Percentiles rank a stretch among this genome's conserved stretches.
Evolutionary conservation across 2,113 vertebrate genomes (phyloP).

Genomic region (Agelaius phoeniceus): DNA sequence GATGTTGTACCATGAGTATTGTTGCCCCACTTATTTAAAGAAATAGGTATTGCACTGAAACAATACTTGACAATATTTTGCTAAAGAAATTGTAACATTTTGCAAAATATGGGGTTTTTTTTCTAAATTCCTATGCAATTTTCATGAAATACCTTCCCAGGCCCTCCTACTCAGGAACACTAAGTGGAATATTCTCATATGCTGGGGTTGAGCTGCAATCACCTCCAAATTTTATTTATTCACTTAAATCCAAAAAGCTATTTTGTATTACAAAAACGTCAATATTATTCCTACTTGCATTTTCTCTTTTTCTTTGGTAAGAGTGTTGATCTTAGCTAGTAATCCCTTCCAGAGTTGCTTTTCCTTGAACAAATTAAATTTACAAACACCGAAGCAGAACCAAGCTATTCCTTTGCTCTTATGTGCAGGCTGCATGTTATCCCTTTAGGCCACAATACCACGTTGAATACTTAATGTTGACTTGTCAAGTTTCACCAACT

Average conservation of each 20-base stretch:
- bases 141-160: not conserved
- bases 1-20: not conserved
- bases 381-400: constrained; percentile 55
- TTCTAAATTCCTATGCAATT: not conserved
- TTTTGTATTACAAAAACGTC: constrained; percentile 33
- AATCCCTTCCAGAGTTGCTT: constrained; percentile 61
- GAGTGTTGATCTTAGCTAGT: constrained; percentile 42
- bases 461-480: constrained; percentile 56
- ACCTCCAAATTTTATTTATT: constrained; percentile 24
- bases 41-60: not conserved
- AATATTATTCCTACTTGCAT: constrained; percentile 33
- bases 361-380: constrained; percentile 66
- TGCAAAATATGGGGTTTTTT: not conserved
- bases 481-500: constrained; percentile 22
- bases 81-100: not conserved
- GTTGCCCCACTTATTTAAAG: not conserved
- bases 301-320: constrained; percentile 40
- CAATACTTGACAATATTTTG: not conserved
- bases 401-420: not conserved
- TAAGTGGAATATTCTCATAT: not conserved
- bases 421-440: constrained; percentile 15
- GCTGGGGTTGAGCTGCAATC: not conserved
- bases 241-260: not conserved
- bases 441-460: not conserved
- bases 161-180: not conserved